These are phyloP conservation scores for Wasmannia auropunctata DNA, from an alignment of 1,140 invertebrate genomes.

Conservation along the genomic window DNA sequence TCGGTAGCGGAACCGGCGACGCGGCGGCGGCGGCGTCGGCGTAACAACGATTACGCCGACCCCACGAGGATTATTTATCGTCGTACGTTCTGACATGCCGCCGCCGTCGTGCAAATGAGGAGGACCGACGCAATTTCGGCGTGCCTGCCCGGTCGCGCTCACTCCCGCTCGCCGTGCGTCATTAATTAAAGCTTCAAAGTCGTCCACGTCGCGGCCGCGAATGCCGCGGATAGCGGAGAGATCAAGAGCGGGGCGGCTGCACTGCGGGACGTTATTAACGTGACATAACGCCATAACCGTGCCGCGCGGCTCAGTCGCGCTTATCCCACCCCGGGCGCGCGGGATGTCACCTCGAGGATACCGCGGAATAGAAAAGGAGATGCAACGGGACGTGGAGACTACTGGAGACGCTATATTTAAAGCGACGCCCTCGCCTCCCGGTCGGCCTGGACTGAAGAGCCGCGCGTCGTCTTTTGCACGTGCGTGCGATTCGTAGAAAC, in stretches of 20 bases:
- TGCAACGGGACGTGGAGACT: conserved; percentile 51
- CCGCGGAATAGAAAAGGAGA: conserved; percentile 63
- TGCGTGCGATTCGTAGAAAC: conserved; percentile 69
- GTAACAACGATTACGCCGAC: conserved; percentile 66
- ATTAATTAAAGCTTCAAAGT: conserved; percentile 80
- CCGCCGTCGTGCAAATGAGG: conserved; percentile 61
- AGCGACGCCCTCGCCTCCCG: conserved; percentile 66
- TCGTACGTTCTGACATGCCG: conserved; percentile 42
- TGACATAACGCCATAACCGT: conserved; percentile 76
- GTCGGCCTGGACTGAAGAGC: conserved; percentile 45
- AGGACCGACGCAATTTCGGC: conserved; percentile 71
- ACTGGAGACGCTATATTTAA: conserved; percentile 75
- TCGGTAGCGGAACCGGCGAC: conserved; percentile 27
- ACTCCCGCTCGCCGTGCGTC: conserved; percentile 57
- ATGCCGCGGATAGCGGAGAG: conserved; percentile 72
- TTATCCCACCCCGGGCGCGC: neutral
- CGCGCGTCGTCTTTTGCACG: conserved; percentile 70
- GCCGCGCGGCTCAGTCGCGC: conserved; percentile 6
- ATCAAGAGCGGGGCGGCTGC: conserved; percentile 67
- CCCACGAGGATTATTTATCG: conserved; percentile 73
- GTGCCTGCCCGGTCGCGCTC: conserved; percentile 47
- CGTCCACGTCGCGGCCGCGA: conserved; percentile 64
- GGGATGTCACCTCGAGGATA: conserved; percentile 46
- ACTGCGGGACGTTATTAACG: conserved; percentile 76
- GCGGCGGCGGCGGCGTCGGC: conserved; percentile 11